phyloP scores from a whole-genome alignment of 2,113 vertebrate genomes.

The Grallaria varia region DNA sequence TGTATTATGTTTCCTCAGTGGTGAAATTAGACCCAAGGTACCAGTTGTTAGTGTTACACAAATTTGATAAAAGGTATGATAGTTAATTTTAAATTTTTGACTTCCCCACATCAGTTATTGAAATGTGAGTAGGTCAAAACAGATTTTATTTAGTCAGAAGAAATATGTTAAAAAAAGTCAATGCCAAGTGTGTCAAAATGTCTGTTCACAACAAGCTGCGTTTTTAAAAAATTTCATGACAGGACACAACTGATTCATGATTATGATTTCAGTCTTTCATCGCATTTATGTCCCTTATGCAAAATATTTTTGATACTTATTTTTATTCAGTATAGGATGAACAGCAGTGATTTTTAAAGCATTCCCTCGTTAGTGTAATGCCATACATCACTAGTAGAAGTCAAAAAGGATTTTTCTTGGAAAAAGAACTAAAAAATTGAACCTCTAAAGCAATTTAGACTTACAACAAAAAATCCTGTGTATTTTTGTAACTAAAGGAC shows the following conservation, averaged over 20 bases:
- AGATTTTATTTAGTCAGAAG: slow-evolving; percentile 33
- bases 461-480: background rate
- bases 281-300: background rate
- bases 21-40: background rate
- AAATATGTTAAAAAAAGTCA: background rate
- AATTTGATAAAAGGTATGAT: background rate
- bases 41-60: background rate
- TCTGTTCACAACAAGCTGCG: background rate
- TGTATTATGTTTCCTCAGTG: background rate
- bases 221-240: background rate
- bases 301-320: background rate
- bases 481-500: background rate
- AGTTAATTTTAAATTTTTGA: background rate
- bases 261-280: background rate
- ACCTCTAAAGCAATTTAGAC: background rate
- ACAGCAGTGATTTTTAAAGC: background rate
- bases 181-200: background rate
- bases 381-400: background rate
- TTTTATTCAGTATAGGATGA: background rate
- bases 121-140: background rate
- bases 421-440: background rate
- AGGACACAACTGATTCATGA: background rate
- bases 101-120: background rate
- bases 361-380: background rate
- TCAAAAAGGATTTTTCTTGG: background rate